Evolutionary conservation across 2,888 invertebrate species (phyloP).

Genomic region (Agonopterix arenella): DNA sequence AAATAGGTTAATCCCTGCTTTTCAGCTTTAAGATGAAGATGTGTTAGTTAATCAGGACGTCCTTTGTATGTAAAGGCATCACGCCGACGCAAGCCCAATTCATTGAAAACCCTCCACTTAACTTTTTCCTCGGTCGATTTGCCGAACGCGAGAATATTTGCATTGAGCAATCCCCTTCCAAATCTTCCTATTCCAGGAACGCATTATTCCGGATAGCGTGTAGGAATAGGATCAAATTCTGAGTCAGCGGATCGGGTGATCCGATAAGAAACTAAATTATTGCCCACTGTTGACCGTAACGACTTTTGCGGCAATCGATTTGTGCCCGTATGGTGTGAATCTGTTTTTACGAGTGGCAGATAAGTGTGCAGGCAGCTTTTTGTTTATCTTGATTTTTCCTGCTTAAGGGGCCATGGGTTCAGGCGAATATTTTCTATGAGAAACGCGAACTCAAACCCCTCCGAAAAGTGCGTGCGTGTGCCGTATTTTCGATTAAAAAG

Average conservation of each 20-base stretch:
- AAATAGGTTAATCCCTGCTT: no score
- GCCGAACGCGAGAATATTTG: constrained; percentile 26
- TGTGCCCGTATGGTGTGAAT: constrained; percentile 28
- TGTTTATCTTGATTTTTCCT: constrained; percentile 12
- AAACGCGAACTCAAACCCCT: no score
- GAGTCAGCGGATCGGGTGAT: constrained; percentile 52
- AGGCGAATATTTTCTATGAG: no score
- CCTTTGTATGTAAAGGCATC: no score
- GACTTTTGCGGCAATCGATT: constrained; percentile 25
- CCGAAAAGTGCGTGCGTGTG: no score
- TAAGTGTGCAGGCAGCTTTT: constrained; percentile 12
- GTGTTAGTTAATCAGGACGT: no score
- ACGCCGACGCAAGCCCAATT: no score
- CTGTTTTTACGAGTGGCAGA: constrained; percentile 17
- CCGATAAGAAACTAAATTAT: constrained; percentile 66
- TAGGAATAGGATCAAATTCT: constrained; percentile 34
- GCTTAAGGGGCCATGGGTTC: no score
- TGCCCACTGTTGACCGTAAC: constrained; percentile 48
- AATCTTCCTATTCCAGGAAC: constrained; percentile 12
- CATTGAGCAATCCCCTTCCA: constrained; percentile 16
- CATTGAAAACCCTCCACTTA: not conserved
- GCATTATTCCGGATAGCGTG: constrained; percentile 19
- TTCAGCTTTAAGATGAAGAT: no score
- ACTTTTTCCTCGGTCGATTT: constrained; percentile 3
- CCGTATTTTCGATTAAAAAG: no score